Conservation (phyloP, 2,888 invertebrate species). For the Notocelia uddmanniana region DNA sequence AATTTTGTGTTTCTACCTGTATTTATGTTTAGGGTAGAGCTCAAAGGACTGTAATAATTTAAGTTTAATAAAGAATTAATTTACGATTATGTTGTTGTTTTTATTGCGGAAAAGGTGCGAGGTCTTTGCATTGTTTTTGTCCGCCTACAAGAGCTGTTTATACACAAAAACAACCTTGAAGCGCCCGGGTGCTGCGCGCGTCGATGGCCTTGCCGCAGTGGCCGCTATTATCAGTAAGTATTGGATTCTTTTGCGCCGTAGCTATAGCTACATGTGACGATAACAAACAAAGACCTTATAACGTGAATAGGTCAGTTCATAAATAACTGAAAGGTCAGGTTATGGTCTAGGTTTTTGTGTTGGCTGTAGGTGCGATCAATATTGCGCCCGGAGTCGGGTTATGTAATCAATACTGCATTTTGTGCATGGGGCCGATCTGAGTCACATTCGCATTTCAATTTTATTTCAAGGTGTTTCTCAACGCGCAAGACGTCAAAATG, state of each 20-base stretch:
- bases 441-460: background rate
- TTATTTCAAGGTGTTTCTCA: background rate
- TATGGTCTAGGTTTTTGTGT: background rate
- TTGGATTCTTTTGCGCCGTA: slow-evolving; percentile 56
- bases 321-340: slow-evolving; percentile 20
- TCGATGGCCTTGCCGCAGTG: slow-evolving; percentile 54
- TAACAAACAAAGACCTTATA: slow-evolving; percentile 33
- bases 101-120: slow-evolving; percentile 53
- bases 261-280: slow-evolving; percentile 31
- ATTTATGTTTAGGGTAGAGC: slow-evolving; percentile 50
- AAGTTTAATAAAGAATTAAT: slow-evolving; percentile 71
- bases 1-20: slow-evolving; percentile 63
- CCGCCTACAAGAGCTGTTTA: slow-evolving; percentile 66
- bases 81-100: slow-evolving; percentile 59
- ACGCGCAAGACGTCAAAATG: background rate
- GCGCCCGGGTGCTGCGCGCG: slow-evolving; percentile 55
- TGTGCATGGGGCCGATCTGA: background rate
- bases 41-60: slow-evolving; percentile 79
- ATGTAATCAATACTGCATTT: slow-evolving; percentile 11
- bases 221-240: slow-evolving; percentile 53
- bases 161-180: slow-evolving; percentile 83
- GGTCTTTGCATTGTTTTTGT: slow-evolving; percentile 51
- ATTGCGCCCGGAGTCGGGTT: background rate
- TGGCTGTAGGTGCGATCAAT: slow-evolving; percentile 17
- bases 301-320: background rate